Conservation (phyloP, 2,888 invertebrate genomes). For the Amphimallon solstitiale region DNA sequence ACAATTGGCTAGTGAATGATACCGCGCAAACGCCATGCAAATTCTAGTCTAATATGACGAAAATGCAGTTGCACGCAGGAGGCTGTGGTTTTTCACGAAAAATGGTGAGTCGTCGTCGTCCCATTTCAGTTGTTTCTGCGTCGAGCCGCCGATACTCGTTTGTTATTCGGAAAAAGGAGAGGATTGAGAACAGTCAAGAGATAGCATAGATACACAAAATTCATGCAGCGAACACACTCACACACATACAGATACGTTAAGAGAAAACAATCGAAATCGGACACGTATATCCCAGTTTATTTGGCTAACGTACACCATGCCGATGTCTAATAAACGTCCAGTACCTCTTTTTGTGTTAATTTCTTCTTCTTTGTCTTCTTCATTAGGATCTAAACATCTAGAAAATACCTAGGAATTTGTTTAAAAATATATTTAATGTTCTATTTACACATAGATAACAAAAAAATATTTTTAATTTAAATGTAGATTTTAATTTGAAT, state of each 20-base stretch:
- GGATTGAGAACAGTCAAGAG: constrained; percentile 22
- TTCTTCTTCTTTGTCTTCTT: constrained; percentile 11
- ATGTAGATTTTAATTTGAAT: constrained; percentile 37
- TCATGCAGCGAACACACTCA: neutral
- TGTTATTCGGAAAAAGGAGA: constrained; percentile 31
- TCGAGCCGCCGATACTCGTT: constrained; percentile 23
- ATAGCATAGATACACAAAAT: constrained; percentile 1
- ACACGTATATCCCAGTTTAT: constrained; percentile 32
- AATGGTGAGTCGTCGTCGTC: constrained; percentile 28
- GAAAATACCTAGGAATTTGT: neutral
- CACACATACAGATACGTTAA: constrained; percentile 3
- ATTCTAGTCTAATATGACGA: constrained; percentile 32
- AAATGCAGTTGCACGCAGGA: constrained; percentile 33
- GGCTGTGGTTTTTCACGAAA: constrained; percentile 33
- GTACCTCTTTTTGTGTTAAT: neutral
- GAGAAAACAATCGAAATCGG: constrained; percentile 27
- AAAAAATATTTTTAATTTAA: constrained; percentile 34
- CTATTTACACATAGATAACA: neutral
- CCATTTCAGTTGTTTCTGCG: constrained; percentile 31
- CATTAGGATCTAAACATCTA: neutral
- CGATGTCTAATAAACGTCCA: constrained; percentile 21
- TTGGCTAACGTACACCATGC: constrained; percentile 26
- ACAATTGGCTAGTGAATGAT: constrained; percentile 21
- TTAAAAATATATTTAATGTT: neutral
- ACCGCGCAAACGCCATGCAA: constrained; percentile 31